A percentile compares a stretch with the other conserved stretches of the same genome.
phyloP scores from a whole-genome alignment of 2,113 vertebrate species.

The Etheostoma spectabile region DNA sequence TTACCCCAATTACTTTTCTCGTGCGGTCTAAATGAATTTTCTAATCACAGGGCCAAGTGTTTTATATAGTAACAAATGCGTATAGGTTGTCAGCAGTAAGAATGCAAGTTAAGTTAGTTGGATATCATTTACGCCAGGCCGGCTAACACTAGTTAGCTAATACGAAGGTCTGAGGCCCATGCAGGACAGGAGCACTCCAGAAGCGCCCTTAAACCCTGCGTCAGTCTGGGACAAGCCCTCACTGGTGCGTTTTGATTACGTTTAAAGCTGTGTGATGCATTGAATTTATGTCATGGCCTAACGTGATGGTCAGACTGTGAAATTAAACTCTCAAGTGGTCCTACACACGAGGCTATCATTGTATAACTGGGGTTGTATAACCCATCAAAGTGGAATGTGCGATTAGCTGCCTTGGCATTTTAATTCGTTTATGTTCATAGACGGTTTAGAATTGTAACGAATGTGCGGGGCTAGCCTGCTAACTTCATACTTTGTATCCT shows the following conservation, averaged over 20 bases:
- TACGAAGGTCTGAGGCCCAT: constrained; percentile 71
- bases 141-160: constrained; percentile 63
- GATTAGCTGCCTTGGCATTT: background rate
- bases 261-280: background rate
- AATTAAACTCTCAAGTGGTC: background rate
- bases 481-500: constrained; percentile 24
- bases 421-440: too few species aligned
- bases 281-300: background rate
- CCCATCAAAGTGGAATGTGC: background rate
- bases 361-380: background rate
- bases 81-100: background rate
- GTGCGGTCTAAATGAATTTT: too few species aligned
- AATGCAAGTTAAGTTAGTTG: background rate
- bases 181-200: constrained; percentile 24
- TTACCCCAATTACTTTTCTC: background rate
- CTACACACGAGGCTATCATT: constrained; percentile 32
- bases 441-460: background rate
- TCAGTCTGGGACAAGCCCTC: constrained; percentile 8
- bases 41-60: background rate
- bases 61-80: background rate
- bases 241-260: background rate
- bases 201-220: constrained; percentile 62
- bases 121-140: constrained; percentile 17
- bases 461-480: background rate
- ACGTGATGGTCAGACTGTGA: background rate